phyloP scores from a whole-genome alignment of 2,888 invertebrate genomes.

The Idaea straminata region DNA sequence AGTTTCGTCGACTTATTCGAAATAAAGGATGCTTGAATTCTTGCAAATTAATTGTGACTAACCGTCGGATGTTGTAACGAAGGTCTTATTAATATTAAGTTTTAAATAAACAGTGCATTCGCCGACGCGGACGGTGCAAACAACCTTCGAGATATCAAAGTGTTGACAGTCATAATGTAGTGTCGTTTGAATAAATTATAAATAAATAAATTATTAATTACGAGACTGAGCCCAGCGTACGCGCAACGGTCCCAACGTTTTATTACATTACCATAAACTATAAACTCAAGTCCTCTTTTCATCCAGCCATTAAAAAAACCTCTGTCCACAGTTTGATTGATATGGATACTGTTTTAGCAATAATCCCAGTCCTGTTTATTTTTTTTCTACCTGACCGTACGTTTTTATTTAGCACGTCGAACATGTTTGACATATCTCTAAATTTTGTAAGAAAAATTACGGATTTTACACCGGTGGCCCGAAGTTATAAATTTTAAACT shows the following conservation, averaged over 20 bases:
- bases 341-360: slow-evolving; percentile 79
- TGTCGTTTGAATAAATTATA: slow-evolving; percentile 15
- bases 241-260: slow-evolving; percentile 52
- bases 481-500: slow-evolving; percentile 74
- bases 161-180: slow-evolving; percentile 20
- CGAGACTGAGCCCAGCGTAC: slow-evolving; percentile 29
- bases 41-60: slow-evolving; percentile 1
- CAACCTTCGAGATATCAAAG: slow-evolving; percentile 3
- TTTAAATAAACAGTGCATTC: slow-evolving; percentile 6
- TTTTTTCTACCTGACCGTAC: slow-evolving; percentile 64
- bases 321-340: slow-evolving; percentile 79
- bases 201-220: slow-evolving; percentile 15
- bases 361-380: slow-evolving; percentile 61
- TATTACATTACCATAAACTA: slow-evolving; percentile 73
- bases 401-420: slow-evolving; percentile 76
- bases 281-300: slow-evolving; percentile 65
- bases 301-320: slow-evolving; percentile 62
- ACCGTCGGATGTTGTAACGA: background rate
- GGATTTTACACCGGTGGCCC: slow-evolving; percentile 71
- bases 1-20: background rate
- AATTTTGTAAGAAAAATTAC: slow-evolving; percentile 76
- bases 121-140: background rate
- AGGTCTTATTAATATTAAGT: slow-evolving; percentile 13
- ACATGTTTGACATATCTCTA: slow-evolving; percentile 79
- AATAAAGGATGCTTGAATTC: background rate